phyloP scores from a whole-genome alignment of 2,888 invertebrate genomes.

The Corbicula japonica region DNA sequence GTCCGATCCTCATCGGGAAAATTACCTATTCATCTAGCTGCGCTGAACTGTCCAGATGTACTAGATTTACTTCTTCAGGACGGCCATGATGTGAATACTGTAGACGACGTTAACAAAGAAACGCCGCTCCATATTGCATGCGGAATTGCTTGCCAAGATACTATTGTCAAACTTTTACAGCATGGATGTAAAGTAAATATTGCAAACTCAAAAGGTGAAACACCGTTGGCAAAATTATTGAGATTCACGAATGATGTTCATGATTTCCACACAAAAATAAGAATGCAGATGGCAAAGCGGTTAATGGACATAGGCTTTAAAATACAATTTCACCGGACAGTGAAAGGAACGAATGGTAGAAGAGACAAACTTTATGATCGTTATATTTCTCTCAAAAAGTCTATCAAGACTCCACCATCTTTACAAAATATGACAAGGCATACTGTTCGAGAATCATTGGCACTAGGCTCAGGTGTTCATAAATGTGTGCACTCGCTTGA shows the following conservation, averaged over 20 bases:
- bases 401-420: conserved; percentile 37
- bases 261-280: conserved; percentile 70
- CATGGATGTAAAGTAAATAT: conserved; percentile 71
- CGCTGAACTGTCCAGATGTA: conserved; percentile 56
- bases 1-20: conserved; percentile 63
- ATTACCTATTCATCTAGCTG: conserved; percentile 70
- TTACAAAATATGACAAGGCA: conserved; percentile 68
- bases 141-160: conserved; percentile 53
- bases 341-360: conserved; percentile 20
- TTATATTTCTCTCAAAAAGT: conserved; percentile 49
- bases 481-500: conserved; percentile 47
- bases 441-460: conserved; percentile 50
- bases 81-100: conserved; percentile 73
- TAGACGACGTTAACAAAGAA: conserved; percentile 68
- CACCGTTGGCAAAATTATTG: conserved; percentile 72
- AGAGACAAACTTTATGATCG: conserved; percentile 61
- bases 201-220: conserved; percentile 67
- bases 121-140: conserved; percentile 77
- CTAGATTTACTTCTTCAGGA: conserved; percentile 56
- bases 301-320: conserved; percentile 69
- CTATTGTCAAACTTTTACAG: conserved; percentile 64
- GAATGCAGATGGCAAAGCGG: conserved; percentile 63
- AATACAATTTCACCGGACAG: conserved; percentile 13
- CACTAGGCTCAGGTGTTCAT: conserved; percentile 18
- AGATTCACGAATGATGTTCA: conserved; percentile 58